These are phyloP conservation scores for Scarus forsteni DNA, from an alignment of 2,797 vertebrate species.

Conservation along the genomic window DNA sequence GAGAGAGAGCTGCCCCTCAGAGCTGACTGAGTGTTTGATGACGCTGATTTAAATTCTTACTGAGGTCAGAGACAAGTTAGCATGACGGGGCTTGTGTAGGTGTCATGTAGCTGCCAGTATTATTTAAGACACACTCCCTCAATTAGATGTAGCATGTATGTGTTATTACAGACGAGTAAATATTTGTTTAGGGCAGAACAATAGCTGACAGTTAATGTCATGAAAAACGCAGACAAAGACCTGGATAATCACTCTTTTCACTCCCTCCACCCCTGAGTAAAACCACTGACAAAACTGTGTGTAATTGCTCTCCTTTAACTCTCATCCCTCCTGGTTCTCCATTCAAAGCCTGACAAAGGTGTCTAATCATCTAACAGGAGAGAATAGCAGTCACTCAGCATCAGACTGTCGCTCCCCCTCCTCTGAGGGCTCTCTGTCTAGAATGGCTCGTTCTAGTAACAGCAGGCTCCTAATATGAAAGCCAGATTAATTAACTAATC, in stretches of 20 bases:
- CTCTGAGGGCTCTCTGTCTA: slow-evolving; percentile 50
- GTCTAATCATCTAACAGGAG: slow-evolving; percentile 75
- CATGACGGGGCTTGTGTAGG: slow-evolving; percentile 41
- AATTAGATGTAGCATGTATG: slow-evolving; percentile 65
- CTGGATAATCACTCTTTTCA: slow-evolving; percentile 61
- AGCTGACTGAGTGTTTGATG: slow-evolving; percentile 29
- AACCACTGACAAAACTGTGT: slow-evolving; percentile 69
- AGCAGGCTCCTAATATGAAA: slow-evolving; percentile 54
- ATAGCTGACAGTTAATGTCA: slow-evolving; percentile 59
- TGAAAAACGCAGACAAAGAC: slow-evolving; percentile 54
- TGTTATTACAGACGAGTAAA: slow-evolving; percentile 61
- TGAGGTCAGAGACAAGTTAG: slow-evolving; percentile 39
- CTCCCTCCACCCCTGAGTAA: slow-evolving; percentile 61
- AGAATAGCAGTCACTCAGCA: slow-evolving; percentile 71
- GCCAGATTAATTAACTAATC: slow-evolving; percentile 71
- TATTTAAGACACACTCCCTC: slow-evolving; percentile 41
- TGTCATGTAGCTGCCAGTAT: slow-evolving; percentile 35
- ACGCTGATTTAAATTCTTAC: slow-evolving; percentile 39
- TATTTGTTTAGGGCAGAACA: slow-evolving; percentile 68
- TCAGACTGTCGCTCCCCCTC: slow-evolving; percentile 53
- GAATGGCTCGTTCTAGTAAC: slow-evolving; percentile 61
- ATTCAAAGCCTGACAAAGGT: slow-evolving; percentile 72
- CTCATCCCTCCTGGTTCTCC: slow-evolving; percentile 70
- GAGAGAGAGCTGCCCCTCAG: not conserved
- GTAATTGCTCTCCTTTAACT: slow-evolving; percentile 73